Evolutionary conservation across 2,888 invertebrate genomes (phyloP), one percentile per base, ranked within the genome.

Genomic region (Apotomis betuletana): DNA sequence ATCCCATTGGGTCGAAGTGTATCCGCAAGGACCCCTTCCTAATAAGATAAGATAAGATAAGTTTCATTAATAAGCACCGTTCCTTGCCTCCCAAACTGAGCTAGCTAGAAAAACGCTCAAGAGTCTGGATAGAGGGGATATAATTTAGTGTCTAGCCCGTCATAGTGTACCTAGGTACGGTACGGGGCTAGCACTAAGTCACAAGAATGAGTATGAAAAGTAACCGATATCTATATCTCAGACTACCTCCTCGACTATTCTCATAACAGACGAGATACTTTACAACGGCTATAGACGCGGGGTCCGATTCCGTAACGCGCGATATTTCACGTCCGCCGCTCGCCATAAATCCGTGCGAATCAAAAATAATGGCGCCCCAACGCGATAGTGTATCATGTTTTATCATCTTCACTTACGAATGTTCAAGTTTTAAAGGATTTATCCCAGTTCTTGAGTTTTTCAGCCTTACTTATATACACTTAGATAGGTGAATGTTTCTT

Each of bases 271-370:
- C 73, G 41, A 49, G 64, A 74, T 75, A 69, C 74, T 67, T 76
- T 68, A 75, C 67, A 62, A 36, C 69, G 58, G 54, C 73, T 60
- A 67, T 61, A 51, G 65, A 54, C 60, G 61, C 59, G 57, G 65
- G 61, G 57, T 67, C 57, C 67, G 71, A 62, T 67, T 71, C 71
- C n/a, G 13, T 36, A 46, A 12, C 15, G 10, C 64, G 67, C 55
- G 67, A 71, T 71, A 71, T 67, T 71, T 71, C 65, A 61, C 71
- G 57, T 72, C 72, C 75, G 74, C 73, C 72, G 62, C 57, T 55
- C 69, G 57, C 74, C 69, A 75, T 78, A 77, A 76, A 77, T 77
- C 75, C 74, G 61, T 49, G 51, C 70, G 65, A 75, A 77, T 75
- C 75, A 74, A 75, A 76, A 77, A 74, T 75, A 77, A 77, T 74